Conservation (phyloP, 1,140 invertebrate species). For the Caligus rogercresseyi region DNA sequence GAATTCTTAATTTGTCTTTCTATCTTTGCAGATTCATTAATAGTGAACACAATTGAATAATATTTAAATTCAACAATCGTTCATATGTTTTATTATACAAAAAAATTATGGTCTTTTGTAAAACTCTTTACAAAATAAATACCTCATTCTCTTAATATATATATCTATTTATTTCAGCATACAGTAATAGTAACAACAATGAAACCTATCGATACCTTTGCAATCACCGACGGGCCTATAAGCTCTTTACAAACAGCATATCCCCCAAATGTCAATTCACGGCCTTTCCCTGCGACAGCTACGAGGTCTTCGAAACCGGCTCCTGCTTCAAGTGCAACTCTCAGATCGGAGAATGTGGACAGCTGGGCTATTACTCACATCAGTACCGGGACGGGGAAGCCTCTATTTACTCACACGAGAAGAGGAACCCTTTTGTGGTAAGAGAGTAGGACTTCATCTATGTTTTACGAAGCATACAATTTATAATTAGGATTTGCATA, state of each 20-base stretch:
- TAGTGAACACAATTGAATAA: no score
- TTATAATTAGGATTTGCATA: not conserved
- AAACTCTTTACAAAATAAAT: no score
- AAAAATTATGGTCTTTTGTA: no score
- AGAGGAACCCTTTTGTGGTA: constrained; percentile 77
- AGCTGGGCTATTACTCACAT: constrained; percentile 87
- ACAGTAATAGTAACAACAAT: constrained; percentile 27
- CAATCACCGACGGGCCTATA: constrained; percentile 76
- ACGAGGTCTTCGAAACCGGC: constrained; percentile 61
- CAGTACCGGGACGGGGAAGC: constrained; percentile 48
- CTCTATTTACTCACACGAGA: constrained; percentile 69
- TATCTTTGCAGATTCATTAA: no score
- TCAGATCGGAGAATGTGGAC: constrained; percentile 45
- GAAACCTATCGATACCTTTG: constrained; percentile 68
- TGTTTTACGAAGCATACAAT: not conserved
- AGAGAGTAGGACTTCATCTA: no score
- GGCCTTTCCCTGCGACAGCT: constrained; percentile 63
- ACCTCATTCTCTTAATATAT: no score
- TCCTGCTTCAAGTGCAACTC: constrained; percentile 46
- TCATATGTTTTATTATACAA: no score
- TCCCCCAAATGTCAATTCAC: constrained; percentile 70
- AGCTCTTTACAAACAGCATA: constrained; percentile 83
- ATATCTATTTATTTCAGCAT: constrained; percentile 2
- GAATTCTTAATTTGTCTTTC: no score
- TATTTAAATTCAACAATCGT: no score